Conservation (phyloP, 53 echinoderm and acorn worm species). For the Pentamera pediparva region DNA sequence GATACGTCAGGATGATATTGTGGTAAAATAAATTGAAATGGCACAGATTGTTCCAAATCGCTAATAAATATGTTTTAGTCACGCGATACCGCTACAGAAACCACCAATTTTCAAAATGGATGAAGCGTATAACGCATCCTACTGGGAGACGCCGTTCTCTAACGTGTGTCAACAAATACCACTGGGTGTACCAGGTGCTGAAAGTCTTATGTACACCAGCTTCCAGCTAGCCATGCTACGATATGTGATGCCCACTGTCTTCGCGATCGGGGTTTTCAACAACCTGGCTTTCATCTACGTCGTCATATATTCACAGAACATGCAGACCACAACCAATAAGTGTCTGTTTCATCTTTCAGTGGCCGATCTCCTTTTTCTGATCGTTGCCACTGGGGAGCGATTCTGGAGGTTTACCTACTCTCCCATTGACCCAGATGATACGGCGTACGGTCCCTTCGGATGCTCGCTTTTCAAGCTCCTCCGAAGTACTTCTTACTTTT, state of each 20-base stretch:
- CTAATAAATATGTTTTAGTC: too few species aligned
- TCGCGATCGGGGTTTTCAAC: conserved; percentile 11
- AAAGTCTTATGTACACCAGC: neutral
- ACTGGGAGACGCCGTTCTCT: too few species aligned
- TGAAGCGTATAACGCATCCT: neutral
- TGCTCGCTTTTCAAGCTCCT: conserved; percentile 15
- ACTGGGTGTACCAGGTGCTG: neutral
- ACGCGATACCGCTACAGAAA: too few species aligned
- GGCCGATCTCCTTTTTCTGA: conserved; percentile 20
- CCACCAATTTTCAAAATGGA: neutral
- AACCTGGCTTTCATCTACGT: conserved; percentile 32
- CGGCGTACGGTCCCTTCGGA: conserved; percentile 5
- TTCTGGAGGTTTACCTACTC: conserved; percentile 13
- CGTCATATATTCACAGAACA: conserved; percentile 5
- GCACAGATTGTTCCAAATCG: too few species aligned
- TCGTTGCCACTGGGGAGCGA: neutral
- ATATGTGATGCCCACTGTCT: conserved; percentile 14
- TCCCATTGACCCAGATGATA: conserved; percentile 16
- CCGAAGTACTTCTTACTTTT: conserved; percentile 12
- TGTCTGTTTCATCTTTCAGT: conserved; percentile 18
- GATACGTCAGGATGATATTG: too few species aligned
- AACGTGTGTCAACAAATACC: neutral
- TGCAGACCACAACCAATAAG: conserved; percentile 23
- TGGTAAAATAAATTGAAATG: too few species aligned
- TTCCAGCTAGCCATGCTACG: neutral